Percentiles rank a stretch among this genome's conserved stretches.
Evolutionary conservation across 2,113 vertebrate species (phyloP).

Genomic region (Columba livia): DNA sequence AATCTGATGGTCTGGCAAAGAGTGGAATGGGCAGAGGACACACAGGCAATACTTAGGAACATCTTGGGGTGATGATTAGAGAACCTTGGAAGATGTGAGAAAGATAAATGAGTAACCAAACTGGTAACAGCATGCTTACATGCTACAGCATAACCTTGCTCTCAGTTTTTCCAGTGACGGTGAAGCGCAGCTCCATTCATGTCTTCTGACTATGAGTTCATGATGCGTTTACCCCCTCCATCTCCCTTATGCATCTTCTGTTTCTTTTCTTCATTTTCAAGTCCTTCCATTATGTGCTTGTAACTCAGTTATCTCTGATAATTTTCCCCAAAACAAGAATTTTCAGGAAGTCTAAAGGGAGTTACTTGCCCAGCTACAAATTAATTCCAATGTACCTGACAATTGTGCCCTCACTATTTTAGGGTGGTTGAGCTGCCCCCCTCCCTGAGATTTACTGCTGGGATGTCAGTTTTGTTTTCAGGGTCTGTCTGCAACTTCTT

Average conservation of each 20-base stretch:
- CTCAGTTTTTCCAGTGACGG: neutral
- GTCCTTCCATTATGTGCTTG: neutral
- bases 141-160: neutral
- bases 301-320: neutral
- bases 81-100: neutral
- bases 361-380: neutral
- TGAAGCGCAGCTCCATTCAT: neutral
- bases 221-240: neutral
- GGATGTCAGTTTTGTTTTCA: neutral
- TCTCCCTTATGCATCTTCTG: neutral
- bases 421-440: fast-evolving
- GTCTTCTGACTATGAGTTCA: neutral
- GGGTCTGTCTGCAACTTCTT: neutral
- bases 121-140: neutral
- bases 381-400: neutral
- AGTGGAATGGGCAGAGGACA: neutral
- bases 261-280: neutral
- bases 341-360: neutral
- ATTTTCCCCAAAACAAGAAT: neutral
- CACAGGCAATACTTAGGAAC: neutral
- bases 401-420: neutral
- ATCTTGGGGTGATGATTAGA: neutral
- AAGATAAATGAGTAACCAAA: neutral
- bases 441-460: neutral
- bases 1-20: neutral